Base-by-base conservation (phyloP, 2,888 invertebrate species). In the Oxytorus armatus region DNA sequence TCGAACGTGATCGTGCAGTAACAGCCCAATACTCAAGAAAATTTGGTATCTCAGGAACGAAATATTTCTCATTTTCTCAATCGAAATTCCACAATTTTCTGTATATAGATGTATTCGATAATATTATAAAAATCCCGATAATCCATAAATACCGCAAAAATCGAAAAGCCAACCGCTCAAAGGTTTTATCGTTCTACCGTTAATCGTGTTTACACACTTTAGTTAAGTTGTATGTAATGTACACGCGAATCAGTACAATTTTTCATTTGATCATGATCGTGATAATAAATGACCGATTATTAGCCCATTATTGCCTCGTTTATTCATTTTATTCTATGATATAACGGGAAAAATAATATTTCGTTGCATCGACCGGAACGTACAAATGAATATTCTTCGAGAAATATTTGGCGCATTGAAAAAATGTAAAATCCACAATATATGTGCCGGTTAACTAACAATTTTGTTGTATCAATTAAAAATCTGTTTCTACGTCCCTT, bases 21-120 rank as follows among this genome's bases (percentile, higher is more conserved):
- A 18, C 77, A 82, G 84, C 85, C 82, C 84, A 23, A 65, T 75
- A 78, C 84, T 79, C 18, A 80, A 79, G 76, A 83, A 84, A n/a
- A n/a, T n/a, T 86, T 87, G 85, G 82, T 83, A 82, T 86, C 86
- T 87, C 88, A 87, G 88, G 85, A n/a, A n/a, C n/a, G n/a, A n/a
- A n/a, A 87, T 83, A 53, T 82, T 51, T 57, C 3, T 29, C 51
- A 39, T 42, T 57, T 49, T 63, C 51, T 55, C 42, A 66, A 44
- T 39, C 63, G 47, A 79, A 77, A 80, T 23, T 25, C 23, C 18
- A 66, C 42, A 66, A 47, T 78, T 14, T 69, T 77, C 61, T 83
- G 82, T 83, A 78, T 78, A 82, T 82, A 82, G 76, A 68, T 65
- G 25, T 16, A 44, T 18, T 11, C n/a, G 72, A 21, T 33, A 8